phyloP scores from a whole-genome alignment of 1,140 invertebrate genomes.

The Wiebesia pumilae region DNA sequence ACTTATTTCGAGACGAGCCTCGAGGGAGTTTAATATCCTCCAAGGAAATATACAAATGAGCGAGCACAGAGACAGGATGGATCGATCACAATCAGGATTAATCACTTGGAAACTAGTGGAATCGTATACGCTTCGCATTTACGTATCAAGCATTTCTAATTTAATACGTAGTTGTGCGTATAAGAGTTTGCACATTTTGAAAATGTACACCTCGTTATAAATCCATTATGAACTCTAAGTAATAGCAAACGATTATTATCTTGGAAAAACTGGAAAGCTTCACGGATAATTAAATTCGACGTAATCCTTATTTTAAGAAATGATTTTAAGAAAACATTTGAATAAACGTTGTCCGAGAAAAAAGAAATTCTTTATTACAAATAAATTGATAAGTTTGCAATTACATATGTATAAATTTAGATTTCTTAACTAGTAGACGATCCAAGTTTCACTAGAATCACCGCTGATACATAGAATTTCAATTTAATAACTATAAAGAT shows the following conservation, averaged over 20 bases:
- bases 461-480: neutral
- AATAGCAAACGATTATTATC: neutral
- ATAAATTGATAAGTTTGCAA: neutral
- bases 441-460: neutral
- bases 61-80: neutral
- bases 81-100: conserved; percentile 35
- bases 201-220: neutral
- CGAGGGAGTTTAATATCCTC: conserved; percentile 36
- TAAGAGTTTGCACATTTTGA: neutral
- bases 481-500: neutral
- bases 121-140: neutral
- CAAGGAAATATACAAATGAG: conserved; percentile 3
- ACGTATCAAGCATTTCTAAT: neutral
- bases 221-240: neutral
- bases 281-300: neutral
- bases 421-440: neutral
- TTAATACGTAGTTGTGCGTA: neutral
- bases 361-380: neutral
- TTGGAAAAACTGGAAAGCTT: neutral
- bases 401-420: neutral
- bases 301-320: neutral
- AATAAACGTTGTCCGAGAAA: neutral
- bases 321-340: neutral
- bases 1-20: neutral
- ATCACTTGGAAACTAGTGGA: conserved; percentile 2